These are phyloP conservation scores for Baccha elongata DNA, from an alignment of 2,888 invertebrate species.

Conservation along the genomic window DNA sequence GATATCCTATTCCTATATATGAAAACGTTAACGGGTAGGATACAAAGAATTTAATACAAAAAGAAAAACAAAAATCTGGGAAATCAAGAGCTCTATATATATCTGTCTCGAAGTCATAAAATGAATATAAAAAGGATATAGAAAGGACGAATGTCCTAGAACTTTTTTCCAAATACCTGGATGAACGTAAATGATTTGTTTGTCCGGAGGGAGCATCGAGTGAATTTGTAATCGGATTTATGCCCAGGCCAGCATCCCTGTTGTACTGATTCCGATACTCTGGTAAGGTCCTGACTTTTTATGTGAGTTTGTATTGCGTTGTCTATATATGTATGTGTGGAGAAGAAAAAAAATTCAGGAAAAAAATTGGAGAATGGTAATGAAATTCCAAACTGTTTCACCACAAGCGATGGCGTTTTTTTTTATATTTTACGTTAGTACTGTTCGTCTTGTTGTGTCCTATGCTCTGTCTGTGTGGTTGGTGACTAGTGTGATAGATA, in stretches of 20 bases:
- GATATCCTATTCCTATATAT: conserved; percentile 21
- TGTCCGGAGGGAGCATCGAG: conserved; percentile 55
- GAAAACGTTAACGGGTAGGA: conserved; percentile 1
- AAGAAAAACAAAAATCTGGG: conserved; percentile 9
- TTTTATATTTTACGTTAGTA: background rate
- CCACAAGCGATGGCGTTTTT: conserved; percentile 19
- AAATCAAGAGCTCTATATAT: conserved; percentile 33
- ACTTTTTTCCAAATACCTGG: conserved; percentile 60
- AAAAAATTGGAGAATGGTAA: conserved; percentile 35
- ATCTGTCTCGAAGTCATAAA: conserved; percentile 54
- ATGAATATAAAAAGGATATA: conserved; percentile 19
- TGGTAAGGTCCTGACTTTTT: background rate
- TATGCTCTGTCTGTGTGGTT: conserved; percentile 30
- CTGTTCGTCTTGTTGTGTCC: background rate
- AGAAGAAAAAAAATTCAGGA: conserved; percentile 9
- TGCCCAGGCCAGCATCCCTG: conserved; percentile 7
- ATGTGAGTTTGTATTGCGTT: conserved; percentile 17
- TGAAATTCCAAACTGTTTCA: conserved; percentile 65
- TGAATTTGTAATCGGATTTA: conserved; percentile 70
- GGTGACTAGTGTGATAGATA: conserved; percentile 40
- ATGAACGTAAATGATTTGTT: conserved; percentile 70
- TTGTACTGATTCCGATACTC: conserved; percentile 8
- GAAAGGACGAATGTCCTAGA: conserved; percentile 42
- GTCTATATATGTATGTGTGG: conserved; percentile 1
- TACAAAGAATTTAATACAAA: background rate